Evolutionary conservation across 2,888 invertebrate species (phyloP), one percentile per base, ranked within the genome.

Genomic region (Drosophila testacea): DNA sequence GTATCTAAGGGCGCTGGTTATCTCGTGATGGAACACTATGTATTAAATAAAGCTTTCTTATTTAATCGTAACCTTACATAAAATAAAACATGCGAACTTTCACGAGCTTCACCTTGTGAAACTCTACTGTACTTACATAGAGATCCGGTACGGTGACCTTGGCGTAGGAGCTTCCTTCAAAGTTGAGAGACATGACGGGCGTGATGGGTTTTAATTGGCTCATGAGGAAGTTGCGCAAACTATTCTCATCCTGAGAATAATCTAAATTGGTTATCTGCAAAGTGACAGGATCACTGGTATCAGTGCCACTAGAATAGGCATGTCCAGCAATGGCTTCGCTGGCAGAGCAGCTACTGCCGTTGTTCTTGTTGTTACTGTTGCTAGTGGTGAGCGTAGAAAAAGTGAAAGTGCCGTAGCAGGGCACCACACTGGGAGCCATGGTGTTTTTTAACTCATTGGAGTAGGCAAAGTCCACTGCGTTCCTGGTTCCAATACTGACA

Each of bases 131-230:
- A 82, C 92, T 90, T 77, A 92, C 92, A 70, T 91, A 90, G 51
- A 92, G 79, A 83, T 92, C 92, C 0, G 93, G 93, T 1, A 93
- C 92, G n/a, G 92, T 92, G 4, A 93, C 91, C 69, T 93, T 93
- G 50, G 91, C 92, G 72, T 90, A 92, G 11, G 91, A 91, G 65
- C 90, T 90, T 13, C 92, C 92, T 66, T 93, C 93, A 62, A 93
- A 92, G 13, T 89, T 85, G 27, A 93, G 75, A 6, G 92, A 91
- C 3, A 93, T 79, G 5, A 93, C 92, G 0, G 93, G 93, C 3
- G 93, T 92, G 27, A 93, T 92, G 11, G 93, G 92, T 55, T 92
- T 93, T 11, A 93, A 73, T 68, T 93, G 92, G 62, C 81, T 90
- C 55, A 92, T 77, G 0, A 93, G 74, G 46, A 92, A 92, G 59